These are phyloP conservation scores for Percopsis transmontana DNA, from an alignment of 2,113 vertebrate species.

Conservation along the genomic window DNA sequence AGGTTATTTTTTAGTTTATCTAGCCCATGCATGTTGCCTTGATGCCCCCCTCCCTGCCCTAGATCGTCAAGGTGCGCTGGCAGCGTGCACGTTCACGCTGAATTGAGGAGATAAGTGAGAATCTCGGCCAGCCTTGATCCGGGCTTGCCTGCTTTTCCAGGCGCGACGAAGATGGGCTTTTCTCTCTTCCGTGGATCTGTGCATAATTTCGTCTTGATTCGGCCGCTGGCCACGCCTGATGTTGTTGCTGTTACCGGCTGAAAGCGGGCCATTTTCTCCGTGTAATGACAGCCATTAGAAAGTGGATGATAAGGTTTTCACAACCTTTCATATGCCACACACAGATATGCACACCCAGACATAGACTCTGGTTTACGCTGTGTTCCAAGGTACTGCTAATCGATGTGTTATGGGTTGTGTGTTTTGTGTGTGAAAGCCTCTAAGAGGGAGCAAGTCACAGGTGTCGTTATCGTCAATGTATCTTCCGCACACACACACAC, in stretches of 20 bases:
- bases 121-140: constrained; percentile 15
- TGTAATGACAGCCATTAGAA: constrained; percentile 71
- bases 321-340: constrained; percentile 16
- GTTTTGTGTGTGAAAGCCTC: constrained; percentile 6
- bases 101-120: constrained; percentile 57
- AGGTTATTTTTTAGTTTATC: constrained; percentile 53
- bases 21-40: constrained; percentile 54
- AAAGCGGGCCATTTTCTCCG: constrained; percentile 41
- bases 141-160: constrained; percentile 26
- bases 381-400: constrained; percentile 32
- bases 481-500: too few relatives aligned
- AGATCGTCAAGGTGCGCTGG: constrained; percentile 48
- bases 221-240: constrained; percentile 41
- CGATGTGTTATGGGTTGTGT: constrained; percentile 33
- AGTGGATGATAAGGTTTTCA: constrained; percentile 64
- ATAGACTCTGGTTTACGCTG: constrained; percentile 1
- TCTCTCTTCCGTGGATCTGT: constrained; percentile 34
- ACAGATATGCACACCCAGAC: neutral
- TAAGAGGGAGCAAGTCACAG: neutral
- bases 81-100: constrained; percentile 39
- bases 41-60: constrained; percentile 32
- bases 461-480: neutral
- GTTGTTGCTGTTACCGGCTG: constrained; percentile 42
- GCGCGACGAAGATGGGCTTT: too few relatives aligned
- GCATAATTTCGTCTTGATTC: constrained; percentile 58